Base-by-base conservation (phyloP, 2,888 invertebrate genomes). In the Hyalella azteca region DNA sequence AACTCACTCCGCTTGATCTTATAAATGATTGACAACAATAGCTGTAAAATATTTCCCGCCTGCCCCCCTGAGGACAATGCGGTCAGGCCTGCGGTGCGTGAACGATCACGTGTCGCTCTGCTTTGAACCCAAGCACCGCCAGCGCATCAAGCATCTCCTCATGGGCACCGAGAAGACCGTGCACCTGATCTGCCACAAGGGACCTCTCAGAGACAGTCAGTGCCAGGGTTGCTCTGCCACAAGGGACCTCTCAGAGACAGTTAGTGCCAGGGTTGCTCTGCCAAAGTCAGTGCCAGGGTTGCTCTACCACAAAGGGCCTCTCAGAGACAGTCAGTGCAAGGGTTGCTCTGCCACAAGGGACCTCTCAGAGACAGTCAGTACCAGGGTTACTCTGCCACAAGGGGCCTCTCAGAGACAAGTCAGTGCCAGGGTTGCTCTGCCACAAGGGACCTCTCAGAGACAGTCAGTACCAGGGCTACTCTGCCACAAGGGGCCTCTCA, bases 41-140 rank as follows among this genome's bases (percentile, higher is more conserved):
- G n/a, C n/a, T n/a, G n/a, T n/a, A n/a, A n/a, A n/a, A n/a, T n/a
- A n/a, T n/a, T n/a, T n/a, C n/a, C n/a, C n/a, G n/a, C n/a, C n/a
- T n/a, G n/a, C n/a, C n/a, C n/a, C n/a, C n/a, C 32, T 0, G 78
- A 83, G 82, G 22, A 83, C 82, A 39, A 79, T 83, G 82, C 39
- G 77, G 40, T 50, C 78, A 7, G 82, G 82, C 3, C 54, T 83
- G 50, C 29, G 77, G 36, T 83, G 82, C 48, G 81, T 82, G 15
- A 77, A 81, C 54, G 49, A 41, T 40, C 81, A 83, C 78, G 79
- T 83, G 22, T 49, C 79, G 2, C 73, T 66, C 13, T 83, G 82
- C 48, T 83, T 83, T 50, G 76, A 83, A 32, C 36, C 40, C n/a
- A n/a, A 48, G 1, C 75, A 79, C 15, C 81, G 79, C 45, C 48